These are phyloP conservation scores for Drosophila nr. perissopoda DNA, from an alignment of 2,888 invertebrate genomes.

Conservation along the genomic window DNA sequence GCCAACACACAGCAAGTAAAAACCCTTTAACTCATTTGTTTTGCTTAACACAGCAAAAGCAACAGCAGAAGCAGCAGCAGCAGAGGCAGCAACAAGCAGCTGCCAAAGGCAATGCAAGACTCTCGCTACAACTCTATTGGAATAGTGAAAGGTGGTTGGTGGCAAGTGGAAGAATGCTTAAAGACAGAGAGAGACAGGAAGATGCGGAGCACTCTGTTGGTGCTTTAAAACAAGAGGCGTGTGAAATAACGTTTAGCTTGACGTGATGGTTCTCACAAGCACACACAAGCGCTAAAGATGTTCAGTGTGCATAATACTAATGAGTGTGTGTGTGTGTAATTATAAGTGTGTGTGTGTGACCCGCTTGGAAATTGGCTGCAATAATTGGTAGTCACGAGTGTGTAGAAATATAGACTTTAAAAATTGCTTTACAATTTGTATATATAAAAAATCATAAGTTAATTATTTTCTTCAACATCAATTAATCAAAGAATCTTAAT, in stretches of 20 bases:
- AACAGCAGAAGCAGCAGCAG: slow-evolving; percentile 25
- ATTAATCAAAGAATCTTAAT: neutral
- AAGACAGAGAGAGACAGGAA: too few relatives aligned
- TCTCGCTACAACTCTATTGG: slow-evolving; percentile 6
- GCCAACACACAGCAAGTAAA: slow-evolving; percentile 57
- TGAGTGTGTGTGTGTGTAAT: neutral
- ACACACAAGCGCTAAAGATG: slow-evolving; percentile 19
- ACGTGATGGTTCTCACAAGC: slow-evolving; percentile 45
- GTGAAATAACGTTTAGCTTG: slow-evolving; percentile 74
- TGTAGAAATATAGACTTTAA: neutral
- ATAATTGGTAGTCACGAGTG: neutral
- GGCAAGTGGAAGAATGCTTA: slow-evolving; percentile 16
- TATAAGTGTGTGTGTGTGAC: slow-evolving; percentile 16
- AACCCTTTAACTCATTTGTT: slow-evolving; percentile 81
- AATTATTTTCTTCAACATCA: neutral
- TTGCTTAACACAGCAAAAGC: slow-evolving; percentile 66
- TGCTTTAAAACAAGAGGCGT: slow-evolving; percentile 73
- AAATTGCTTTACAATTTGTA: neutral
- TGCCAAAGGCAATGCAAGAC: slow-evolving; percentile 34
- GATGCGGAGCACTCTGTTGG: slow-evolving; percentile 7
- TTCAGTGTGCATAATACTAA: neutral
- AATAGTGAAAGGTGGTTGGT: neutral
- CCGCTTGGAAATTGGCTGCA: slow-evolving; percentile 36
- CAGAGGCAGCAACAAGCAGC: slow-evolving; percentile 39
- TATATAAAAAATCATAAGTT: neutral